These are phyloP conservation scores for Lepus townsendii DNA, from an alignment of 2,797 vertebrate species.

Conservation along the genomic window DNA sequence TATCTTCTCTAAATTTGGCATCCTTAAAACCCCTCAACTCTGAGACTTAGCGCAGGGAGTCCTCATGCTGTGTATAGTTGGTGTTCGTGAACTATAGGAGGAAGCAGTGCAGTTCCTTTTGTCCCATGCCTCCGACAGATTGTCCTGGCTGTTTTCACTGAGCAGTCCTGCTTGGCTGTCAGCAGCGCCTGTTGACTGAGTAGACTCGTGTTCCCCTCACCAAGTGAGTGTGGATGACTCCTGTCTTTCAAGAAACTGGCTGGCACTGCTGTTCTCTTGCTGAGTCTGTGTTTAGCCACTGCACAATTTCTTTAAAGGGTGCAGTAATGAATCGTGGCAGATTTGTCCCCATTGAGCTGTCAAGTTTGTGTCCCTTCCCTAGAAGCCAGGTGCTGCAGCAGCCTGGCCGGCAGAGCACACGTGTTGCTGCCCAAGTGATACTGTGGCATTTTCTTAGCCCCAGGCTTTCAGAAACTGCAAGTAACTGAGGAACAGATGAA, in stretches of 20 bases:
- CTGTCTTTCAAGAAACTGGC: not conserved
- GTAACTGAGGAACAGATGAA: not conserved
- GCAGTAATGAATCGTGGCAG: not conserved
- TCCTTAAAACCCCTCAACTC: not conserved
- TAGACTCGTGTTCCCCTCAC: not conserved
- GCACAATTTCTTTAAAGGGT: not conserved
- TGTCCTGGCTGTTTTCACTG: not conserved
- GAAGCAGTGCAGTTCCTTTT: not conserved
- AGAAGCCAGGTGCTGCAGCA: not conserved
- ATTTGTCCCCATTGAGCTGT: not conserved
- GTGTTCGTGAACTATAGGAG: not conserved
- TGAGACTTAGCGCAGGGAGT: constrained; percentile 13
- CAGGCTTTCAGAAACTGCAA: constrained; percentile 28
- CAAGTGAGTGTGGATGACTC: not conserved
- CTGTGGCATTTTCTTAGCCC: not conserved
- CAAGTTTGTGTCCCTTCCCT: not conserved
- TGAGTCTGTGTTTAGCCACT: constrained; percentile 37
- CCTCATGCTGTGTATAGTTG: not conserved
- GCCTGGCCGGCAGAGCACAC: not conserved
- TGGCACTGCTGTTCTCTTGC: not conserved
- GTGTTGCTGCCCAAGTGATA: not conserved
- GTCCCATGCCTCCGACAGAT: not conserved
- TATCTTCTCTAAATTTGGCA: constrained; percentile 48
- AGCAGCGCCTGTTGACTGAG: constrained; percentile 2
- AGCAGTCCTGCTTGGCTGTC: not conserved